These are phyloP conservation scores for Ginglymostoma cirratum DNA, from an alignment of 2,113 vertebrate species.

Conservation along the genomic window DNA sequence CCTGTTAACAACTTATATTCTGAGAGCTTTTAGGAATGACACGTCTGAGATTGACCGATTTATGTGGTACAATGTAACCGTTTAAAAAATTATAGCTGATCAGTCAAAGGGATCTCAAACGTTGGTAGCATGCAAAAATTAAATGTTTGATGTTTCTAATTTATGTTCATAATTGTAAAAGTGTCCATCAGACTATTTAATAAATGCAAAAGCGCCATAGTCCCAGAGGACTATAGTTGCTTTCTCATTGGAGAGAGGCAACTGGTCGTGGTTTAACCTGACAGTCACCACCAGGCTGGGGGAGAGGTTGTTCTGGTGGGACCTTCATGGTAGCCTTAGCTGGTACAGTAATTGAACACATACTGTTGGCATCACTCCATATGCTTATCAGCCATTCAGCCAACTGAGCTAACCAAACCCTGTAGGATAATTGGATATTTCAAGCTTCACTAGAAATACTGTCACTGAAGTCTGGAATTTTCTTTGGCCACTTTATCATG, in stretches of 20 bases:
- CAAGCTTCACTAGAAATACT: background rate
- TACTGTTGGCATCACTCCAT: too few species aligned
- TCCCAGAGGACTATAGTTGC: too few species aligned
- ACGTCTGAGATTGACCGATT: background rate
- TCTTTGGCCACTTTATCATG: background rate
- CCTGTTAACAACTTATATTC: background rate
- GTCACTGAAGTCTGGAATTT: background rate
- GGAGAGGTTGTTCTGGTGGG: too few species aligned
- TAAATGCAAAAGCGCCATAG: too few species aligned
- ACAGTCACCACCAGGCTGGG: too few species aligned
- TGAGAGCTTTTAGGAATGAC: background rate
- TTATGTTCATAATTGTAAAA: background rate
- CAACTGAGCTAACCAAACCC: too few species aligned
- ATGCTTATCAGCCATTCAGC: too few species aligned
- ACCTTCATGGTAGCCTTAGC: too few species aligned
- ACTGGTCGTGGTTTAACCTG: too few species aligned
- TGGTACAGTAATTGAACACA: too few species aligned
- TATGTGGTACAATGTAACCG: background rate
- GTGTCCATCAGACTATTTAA: background rate
- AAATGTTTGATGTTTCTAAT: background rate
- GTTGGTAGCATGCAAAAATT: background rate
- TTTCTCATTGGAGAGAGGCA: too few species aligned
- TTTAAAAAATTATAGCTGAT: background rate
- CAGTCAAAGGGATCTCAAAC: background rate
- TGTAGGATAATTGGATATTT: background rate